Conservation (phyloP, 2,888 invertebrate genomes). For the Eurytoma californica region DNA sequence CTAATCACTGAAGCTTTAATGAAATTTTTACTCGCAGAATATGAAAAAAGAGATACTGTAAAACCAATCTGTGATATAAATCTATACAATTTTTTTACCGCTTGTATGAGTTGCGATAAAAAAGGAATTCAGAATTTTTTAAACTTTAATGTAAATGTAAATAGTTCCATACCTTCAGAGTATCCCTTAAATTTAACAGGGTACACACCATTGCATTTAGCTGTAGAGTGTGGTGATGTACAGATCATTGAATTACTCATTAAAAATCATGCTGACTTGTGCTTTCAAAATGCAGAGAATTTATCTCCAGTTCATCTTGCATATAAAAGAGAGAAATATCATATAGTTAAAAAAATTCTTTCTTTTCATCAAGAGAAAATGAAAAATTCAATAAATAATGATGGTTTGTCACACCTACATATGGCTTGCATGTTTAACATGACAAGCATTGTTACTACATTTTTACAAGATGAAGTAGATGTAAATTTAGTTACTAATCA, state of each 20-base stretch:
- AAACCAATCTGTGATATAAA: neutral
- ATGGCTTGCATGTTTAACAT: conserved; percentile 15
- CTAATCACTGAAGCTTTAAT: neutral
- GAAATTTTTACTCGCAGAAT: neutral
- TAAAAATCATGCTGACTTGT: conserved; percentile 25
- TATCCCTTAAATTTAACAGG: conserved; percentile 26
- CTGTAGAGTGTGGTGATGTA: conserved; percentile 10
- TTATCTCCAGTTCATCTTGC: conserved; percentile 35
- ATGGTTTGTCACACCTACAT: conserved; percentile 41
- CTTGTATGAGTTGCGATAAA: neutral
- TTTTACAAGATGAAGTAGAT: neutral
- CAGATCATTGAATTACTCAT: conserved; percentile 29
- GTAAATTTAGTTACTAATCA: conserved; percentile 1
- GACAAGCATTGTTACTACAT: conserved; percentile 1
- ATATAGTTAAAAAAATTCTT: conserved; percentile 2
- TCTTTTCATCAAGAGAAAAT: neutral
- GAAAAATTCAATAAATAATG: conserved; percentile 16
- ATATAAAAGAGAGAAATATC: neutral
- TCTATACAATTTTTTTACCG: conserved; percentile 11
- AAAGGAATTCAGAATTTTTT: neutral
- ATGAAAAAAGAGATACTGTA: neutral
- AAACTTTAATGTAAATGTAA: conserved; percentile 8
- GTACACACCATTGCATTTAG: conserved; percentile 33
- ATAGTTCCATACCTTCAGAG: conserved; percentile 2
- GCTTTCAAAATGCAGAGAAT: conserved; percentile 15